These are phyloP conservation scores for Megastigmus dorsalis DNA, from an alignment of 2,888 invertebrate genomes.

Conservation along the genomic window DNA sequence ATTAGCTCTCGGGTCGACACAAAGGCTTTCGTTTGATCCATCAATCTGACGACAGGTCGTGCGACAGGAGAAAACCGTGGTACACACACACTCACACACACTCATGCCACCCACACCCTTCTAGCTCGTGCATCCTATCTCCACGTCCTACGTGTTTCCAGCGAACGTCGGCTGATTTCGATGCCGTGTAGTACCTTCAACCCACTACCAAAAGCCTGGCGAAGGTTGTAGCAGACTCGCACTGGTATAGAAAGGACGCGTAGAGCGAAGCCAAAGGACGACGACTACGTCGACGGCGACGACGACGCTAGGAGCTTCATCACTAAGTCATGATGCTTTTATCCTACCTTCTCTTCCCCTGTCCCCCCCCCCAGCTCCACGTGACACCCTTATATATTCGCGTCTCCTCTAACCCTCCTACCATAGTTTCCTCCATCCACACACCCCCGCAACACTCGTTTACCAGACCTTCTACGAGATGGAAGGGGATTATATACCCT, in stretches of 20 bases:
- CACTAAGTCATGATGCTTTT: conserved; percentile 73
- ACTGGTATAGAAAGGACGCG: not conserved
- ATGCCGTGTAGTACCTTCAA: conserved; percentile 4
- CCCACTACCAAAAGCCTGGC: not conserved
- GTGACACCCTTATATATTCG: conserved; percentile 63
- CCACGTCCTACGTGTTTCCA: conserved; percentile 19
- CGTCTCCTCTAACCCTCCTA: conserved; percentile 44
- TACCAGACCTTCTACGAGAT: not conserved
- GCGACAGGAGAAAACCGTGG: conserved; percentile 11
- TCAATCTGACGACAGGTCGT: conserved; percentile 35
- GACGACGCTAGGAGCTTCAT: conserved; percentile 65
- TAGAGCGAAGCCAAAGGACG: conserved; percentile 39
- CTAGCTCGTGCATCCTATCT: no score
- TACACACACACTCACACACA: not conserved
- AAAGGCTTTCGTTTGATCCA: conserved; percentile 21
- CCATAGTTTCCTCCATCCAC: not conserved
- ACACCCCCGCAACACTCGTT: conserved; percentile 30
- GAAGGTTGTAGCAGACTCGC: no score
- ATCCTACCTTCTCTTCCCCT: no score
- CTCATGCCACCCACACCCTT: not conserved
- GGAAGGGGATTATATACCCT: not conserved
- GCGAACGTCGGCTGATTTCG: conserved; percentile 36
- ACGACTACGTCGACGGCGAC: conserved; percentile 51
- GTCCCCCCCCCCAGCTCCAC: conserved; percentile 44
- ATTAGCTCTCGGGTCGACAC: conserved; percentile 5